Base-by-base conservation (phyloP, 2,888 invertebrate genomes). In the Pristionchus japonicus region DNA sequence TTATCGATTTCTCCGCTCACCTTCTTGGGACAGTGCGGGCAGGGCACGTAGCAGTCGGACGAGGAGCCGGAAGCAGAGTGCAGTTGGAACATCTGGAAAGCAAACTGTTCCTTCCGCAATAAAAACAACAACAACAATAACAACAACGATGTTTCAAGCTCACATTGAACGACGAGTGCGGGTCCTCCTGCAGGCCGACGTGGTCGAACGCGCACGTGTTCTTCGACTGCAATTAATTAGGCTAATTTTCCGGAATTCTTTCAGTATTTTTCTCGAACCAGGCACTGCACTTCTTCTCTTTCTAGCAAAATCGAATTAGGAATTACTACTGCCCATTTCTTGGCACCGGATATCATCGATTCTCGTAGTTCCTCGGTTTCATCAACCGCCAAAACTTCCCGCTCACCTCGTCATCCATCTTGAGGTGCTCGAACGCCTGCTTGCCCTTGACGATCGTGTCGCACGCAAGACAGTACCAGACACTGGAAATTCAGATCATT, bases 11-110 rank as follows among this genome's bases (percentile, higher is more conserved):
- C n/a, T n/a, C n/a, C n/a, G n/a, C n/a, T n/a, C n/a, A n/a, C n/a
- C n/a, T n/a, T n/a, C n/a, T n/a, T n/a, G n/a, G 77, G 47, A 57
- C 87, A 87, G 37, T 77, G 87, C 0, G 87, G 87, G 37, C 87
- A 87, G 20, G 74, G 74, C 1, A 77, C 34, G 6, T 37, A 20
- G 17, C 4, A 7, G 34, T 34, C 49, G n/a, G n/a, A 34, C 0
- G 43, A 13, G 52, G 23, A 15, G 43, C 15, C 20, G 4, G 43
- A 23, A 17, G 9, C 31, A 27, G 27, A 17, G 67, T 27, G 23
- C 43, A 86, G 43, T 3, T 15, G 13, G 43, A 31, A 67, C 67
- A 86, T 67, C 86, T 86, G 67, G 7, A 67, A 85, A 11, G 34
- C 2, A 49, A 31, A 70, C 17, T n/a, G 31, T 34, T n/a, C n/a